Evolutionary conservation across 2,797 vertebrate genomes (phyloP).

Genomic region (Coccyzus lansbergi): DNA sequence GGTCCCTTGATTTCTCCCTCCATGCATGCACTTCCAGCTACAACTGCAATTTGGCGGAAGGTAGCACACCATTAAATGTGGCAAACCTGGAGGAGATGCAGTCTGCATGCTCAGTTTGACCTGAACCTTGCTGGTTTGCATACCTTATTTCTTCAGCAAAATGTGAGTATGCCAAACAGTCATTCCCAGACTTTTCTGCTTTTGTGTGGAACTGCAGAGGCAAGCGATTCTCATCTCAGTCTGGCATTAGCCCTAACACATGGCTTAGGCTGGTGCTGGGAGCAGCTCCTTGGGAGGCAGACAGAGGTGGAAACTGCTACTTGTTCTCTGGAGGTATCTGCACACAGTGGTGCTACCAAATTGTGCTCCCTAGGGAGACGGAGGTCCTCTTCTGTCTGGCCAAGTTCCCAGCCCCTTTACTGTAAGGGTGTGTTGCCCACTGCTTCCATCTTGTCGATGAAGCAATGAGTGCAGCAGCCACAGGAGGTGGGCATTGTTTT

Average conservation of each 20-base stretch:
- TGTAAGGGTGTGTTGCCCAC: not conserved
- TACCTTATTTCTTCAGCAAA: not conserved
- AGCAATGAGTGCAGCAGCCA: not conserved
- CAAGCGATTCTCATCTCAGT: not conserved
- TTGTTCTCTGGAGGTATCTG: not conserved
- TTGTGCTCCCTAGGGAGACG: not conserved
- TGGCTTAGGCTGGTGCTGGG: not conserved
- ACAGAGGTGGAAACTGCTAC: not conserved
- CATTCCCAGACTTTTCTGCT: not conserved
- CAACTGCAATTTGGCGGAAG: accelerated
- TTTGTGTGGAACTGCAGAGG: accelerated
- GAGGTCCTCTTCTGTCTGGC: not conserved
- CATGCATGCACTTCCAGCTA: accelerated
- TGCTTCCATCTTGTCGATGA: not conserved
- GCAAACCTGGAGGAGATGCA: not conserved
- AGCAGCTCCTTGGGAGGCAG: not conserved
- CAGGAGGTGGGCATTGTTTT: not conserved
- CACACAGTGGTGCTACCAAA: not conserved
- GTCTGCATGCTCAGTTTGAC: not conserved
- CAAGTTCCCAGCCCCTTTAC: not conserved
- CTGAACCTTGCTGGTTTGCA: not conserved
- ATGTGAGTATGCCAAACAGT: not conserved
- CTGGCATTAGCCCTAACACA: not conserved
- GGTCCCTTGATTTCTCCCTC: not conserved
- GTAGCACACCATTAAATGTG: not conserved